These are phyloP conservation scores for Ligdia adustata DNA, from an alignment of 2,888 invertebrate species.

Conservation along the genomic window DNA sequence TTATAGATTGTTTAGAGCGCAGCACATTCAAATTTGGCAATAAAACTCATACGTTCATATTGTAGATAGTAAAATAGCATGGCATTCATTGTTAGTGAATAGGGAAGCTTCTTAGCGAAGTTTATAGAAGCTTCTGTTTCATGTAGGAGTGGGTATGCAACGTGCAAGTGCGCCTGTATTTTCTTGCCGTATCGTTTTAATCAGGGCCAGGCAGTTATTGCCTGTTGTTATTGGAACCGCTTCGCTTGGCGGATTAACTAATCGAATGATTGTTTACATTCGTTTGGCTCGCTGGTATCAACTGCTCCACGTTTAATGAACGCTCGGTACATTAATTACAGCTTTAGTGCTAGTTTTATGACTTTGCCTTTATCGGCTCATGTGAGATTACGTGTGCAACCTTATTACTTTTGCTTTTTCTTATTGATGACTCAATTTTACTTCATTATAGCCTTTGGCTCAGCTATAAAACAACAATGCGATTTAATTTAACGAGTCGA, in stretches of 20 bases:
- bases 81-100: background rate
- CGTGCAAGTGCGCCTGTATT: constrained; percentile 37
- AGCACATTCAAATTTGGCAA: constrained; percentile 27
- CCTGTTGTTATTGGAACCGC: constrained; percentile 52
- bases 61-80: constrained; percentile 19
- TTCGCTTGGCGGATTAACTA: constrained; percentile 64
- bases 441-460: constrained; percentile 43
- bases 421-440: constrained; percentile 67
- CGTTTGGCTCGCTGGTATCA: constrained; percentile 58
- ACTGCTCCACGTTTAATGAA: constrained; percentile 70
- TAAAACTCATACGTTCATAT: constrained; percentile 25
- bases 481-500: constrained; percentile 39
- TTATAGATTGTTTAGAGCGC: constrained; percentile 34
- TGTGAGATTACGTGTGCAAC: constrained; percentile 70
- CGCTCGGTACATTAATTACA: constrained; percentile 75
- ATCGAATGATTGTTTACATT: constrained; percentile 76
- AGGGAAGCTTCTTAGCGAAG: constrained; percentile 6
- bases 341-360: constrained; percentile 74
- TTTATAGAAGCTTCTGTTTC: constrained; percentile 5
- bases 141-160: background rate
- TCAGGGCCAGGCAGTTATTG: constrained; percentile 55
- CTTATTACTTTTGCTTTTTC: constrained; percentile 61
- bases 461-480: constrained; percentile 40
- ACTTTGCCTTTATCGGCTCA: constrained; percentile 67
- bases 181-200: constrained; percentile 58